Evolutionary conservation across 2,888 invertebrate genomes (phyloP), one percentile per base, ranked within the genome.

Genomic region (Augiades crinisus): DNA sequence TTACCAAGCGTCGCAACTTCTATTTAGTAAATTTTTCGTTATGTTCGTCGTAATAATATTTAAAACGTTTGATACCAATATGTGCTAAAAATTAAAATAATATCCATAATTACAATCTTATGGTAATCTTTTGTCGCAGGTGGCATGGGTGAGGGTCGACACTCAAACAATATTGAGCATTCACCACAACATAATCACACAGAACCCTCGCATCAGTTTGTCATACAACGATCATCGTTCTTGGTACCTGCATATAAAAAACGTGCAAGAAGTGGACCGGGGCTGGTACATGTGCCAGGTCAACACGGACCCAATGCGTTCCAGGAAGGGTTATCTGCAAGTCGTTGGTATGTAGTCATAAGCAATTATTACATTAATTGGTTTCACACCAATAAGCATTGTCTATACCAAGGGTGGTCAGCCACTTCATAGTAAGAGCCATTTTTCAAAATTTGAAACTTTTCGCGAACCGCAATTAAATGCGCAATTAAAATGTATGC

Each of bases 271-370:
- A 78, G 92, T 93, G 36, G 97, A 97, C 84, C 92, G 96, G 1
- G 97, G 97, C 55, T 97, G 96, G 96, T 97, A 92, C 72, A 96
- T 96, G 96, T 96, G 96, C 75, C 96, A 97, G 83, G 94, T 97
- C 62, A 97, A 97, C 84, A 97, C 97, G 0, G 96, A 97, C 81
- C 97, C 97, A n/a, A 97, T 97, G 97, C 91, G 96, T 61, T 95
- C 95, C 55, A 92, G 95, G 51, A 95, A 96, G 75, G 97, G 97
- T 49, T 97, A 96, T 77, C 91, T 97, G 22, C 96, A 97, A 91
- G 96, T 97, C 62, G 96, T 97, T 34, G 97, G 97, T 97, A 75
- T 93, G 95, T 91, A 53, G 13, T 13, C 12, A n/a, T 22, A 17
- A 17, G 6, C 7, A 22, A 7, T n/a, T n/a, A n/a, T n/a, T n/a